Evolutionary conservation across 2,797 vertebrate species (phyloP), one percentile per base, ranked within the genome.

Genomic region (Thripadectes ignobilis): DNA sequence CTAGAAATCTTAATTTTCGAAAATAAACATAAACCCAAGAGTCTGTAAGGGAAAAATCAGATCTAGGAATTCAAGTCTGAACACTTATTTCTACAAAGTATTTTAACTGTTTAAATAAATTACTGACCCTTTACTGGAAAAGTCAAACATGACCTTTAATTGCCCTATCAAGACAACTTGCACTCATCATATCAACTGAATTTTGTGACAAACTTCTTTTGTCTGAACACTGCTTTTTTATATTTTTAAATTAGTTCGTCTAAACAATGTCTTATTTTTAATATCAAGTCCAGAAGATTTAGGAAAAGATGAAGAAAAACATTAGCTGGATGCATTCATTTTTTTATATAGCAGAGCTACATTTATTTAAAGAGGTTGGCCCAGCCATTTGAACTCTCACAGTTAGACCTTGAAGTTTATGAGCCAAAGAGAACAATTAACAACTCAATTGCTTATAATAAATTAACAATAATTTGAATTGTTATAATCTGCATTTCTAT

Each of bases 381-480:
- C 75, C 78, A 68, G 29, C 7, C 81, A 88, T 51, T 91, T 95
- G 68, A 96, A 34, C 45, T 94, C 18, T 77, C 85, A 71, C 38
- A 96, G 92, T 85, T 2, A 97, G 85, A 89, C 80, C 72, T 96
- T 96, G 83, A 96, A 57, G 89, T 96, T 95, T 96, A 97, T 79
- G 30, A 97, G 61, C 48, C 66, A 85, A 93, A 95, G 45, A 93
- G 86, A 94, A 83, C 87, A 97, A 96, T 97, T 97, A 96, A 95
- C n/a, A 88, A 43, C 65, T 93, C 59, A 89, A 85, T 61, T 89
- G 41, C 32, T 62, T 90, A 61, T 71, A 96, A 93, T 96, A 97
- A 95, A 97, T 97, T 96, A 93, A 14, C 14, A 96, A 81, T 77
- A 95, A 93, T 92, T 92, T 88, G 66, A 95, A 93, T 89, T 96